These are phyloP conservation scores for Ernsta delagoae DNA, from an alignment of 2,888 invertebrate genomes.

Conservation along the genomic window DNA sequence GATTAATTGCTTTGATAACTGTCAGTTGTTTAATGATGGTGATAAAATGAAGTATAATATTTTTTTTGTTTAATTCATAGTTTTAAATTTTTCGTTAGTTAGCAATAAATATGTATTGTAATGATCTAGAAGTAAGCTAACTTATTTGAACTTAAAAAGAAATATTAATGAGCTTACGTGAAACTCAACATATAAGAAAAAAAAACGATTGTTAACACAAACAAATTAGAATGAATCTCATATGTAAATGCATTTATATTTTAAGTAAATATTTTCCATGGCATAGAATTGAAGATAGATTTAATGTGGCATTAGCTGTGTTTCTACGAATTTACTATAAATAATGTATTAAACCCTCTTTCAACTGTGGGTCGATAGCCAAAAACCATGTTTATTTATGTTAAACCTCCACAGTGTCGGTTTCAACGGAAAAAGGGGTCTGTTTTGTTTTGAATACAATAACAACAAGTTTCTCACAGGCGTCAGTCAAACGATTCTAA, in stretches of 20 bases:
- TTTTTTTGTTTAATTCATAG: too few relatives aligned
- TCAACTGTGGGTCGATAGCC: conserved; percentile 30
- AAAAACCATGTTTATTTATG: conserved; percentile 45
- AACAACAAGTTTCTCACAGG: conserved; percentile 53
- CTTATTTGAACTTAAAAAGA: too few relatives aligned
- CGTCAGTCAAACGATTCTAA: conserved; percentile 35
- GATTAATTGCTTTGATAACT: conserved; percentile 9
- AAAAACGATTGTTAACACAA: too few relatives aligned
- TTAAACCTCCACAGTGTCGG: conserved; percentile 38
- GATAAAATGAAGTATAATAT: too few relatives aligned
- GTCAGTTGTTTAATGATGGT: neutral
- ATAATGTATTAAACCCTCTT: conserved; percentile 3
- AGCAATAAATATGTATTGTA: too few relatives aligned
- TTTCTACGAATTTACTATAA: conserved; percentile 12
- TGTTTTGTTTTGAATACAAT: conserved; percentile 56
- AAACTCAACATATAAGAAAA: too few relatives aligned
- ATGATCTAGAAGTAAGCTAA: too few relatives aligned
- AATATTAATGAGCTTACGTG: too few relatives aligned
- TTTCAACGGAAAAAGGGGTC: conserved; percentile 44
- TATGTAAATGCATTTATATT: too few relatives aligned
- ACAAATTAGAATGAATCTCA: too few relatives aligned
- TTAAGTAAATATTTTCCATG: too few relatives aligned
- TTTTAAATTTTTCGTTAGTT: too few relatives aligned
- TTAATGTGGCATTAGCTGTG: conserved; percentile 4
- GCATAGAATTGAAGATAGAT: neutral